Base-by-base conservation (phyloP, 2,113 vertebrate genomes). In the Nothobranchius kuhntae region DNA sequence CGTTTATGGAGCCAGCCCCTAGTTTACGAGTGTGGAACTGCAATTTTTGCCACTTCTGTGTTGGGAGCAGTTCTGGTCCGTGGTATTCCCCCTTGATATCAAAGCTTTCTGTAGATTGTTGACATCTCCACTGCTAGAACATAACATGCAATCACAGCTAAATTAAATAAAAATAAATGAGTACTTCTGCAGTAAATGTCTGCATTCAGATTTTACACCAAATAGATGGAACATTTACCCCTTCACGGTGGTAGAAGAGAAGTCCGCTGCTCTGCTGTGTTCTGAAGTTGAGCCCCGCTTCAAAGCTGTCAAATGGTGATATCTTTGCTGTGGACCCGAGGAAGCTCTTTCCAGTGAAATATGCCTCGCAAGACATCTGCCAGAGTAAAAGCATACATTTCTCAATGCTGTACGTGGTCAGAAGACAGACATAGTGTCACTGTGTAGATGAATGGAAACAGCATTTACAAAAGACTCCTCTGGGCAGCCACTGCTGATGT, bases 401-500 rank as follows among this genome's bases (percentile, higher is more conserved):
- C 38, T 40, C 3, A 30, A 30, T 30, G 30, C 30, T 30, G 30
- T 30, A 30, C 4, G 30, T 30, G 30, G 30, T 40, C 3, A 40
- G 4, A 7, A 40, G 30, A 40, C 38, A 40, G 7, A 38, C 36
- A 6, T 1, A 7, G 53, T 55, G 52, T 72, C 30, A 30, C 30
- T 30, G 30, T 30, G 30, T 30, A 13, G 13, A 9, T 44, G 7
- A 13, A n/a, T 61, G 40, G 35, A 52, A 14, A 11, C 30, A 45
- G 38, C 45, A 80, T 96, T 93, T 93, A 99, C 98, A 86, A 99
- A 92, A 55, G 94, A 96, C 76, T 99, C 98, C 86, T 99, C 98
- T 17, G 96, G 95, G 77, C 98, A 99, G 52, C 97, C 98, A 7
- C 95, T 98, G 84, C 96, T 97, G 87, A 99, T 94, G 77, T 97